Evolutionary conservation across 2,113 vertebrate species (phyloP), one percentile per base, ranked within the genome.

Genomic region (Tamias sibiricus): DNA sequence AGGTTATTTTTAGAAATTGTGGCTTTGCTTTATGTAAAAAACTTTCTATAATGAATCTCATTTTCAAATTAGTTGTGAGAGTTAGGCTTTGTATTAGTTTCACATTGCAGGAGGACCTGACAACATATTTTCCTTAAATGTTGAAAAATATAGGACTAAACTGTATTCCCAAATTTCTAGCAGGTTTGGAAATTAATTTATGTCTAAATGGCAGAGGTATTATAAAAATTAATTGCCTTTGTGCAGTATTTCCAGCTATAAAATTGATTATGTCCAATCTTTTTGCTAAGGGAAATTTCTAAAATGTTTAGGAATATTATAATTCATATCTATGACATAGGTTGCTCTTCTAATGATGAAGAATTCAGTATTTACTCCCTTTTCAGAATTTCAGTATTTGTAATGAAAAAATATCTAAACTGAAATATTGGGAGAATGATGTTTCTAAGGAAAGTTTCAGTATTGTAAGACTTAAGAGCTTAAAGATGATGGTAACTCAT

Each of bases 231-330:
- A 68, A n/a, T 89, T 74, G n/a, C 2, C n/a, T 90, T 75, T 91
- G 30, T 88, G 1, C 13, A 91, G 2, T 68, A 68, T 95, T 92
- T 95, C 22, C 66, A 32, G 19, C 72, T 54, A 44, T 17, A 92
- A 20, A 79, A 19, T 86, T 89, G 26, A 8, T 64, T 75, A 72
- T 91, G 35, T 68, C 11, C 64, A 85, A 37, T 72, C 6, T 71
- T 90, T 87, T 88, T 74, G 47, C 92, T 92, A 75, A 79, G 64
- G 91, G 37, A 83, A 93, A 62, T 54, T 6, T 76, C 88, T 52
- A 75, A 76, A 90, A 76, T 77, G 44, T 81, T 95, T 59, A 87
- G 24, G 83, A 83, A 52, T 77, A 14, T 14, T 87, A 7, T 37
- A 72, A 8, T 54, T 83, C 17, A 84, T 83, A 35, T 26, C 64